Base-by-base conservation (phyloP, 2,797 vertebrate genomes). In the Enteromius viviparus region DNA sequence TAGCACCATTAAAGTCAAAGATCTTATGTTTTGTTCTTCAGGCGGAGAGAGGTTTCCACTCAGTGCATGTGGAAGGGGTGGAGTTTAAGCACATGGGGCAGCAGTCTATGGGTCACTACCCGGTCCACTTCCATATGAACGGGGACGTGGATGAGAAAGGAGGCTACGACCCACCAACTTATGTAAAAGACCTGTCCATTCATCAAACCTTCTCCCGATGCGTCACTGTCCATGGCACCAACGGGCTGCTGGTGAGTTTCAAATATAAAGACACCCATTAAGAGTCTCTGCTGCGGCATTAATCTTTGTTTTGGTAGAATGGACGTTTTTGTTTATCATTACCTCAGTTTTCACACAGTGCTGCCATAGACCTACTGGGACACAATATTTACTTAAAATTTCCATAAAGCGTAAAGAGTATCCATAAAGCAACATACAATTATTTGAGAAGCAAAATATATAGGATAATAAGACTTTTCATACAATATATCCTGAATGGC, bases 41-140 rank as follows among this genome's bases (percentile, higher is more conserved):
- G 98, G 93, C 98, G 81, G 97, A 95, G n/a, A 93, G 92, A 7
- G 94, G 95, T 17, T 99, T 99, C 87, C 94, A 90, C 83, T 95
- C 97, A 0, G 93, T 94, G 8, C 98, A 99, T 72, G 89, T 99
- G 49, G 95, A 97, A 83, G 98, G 97, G 0, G 81, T 97, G 84
- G 97, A 99, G 92, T 88, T 99, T 80, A 94, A 93, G 85, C 93
- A 98, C 84, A 98, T 99, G 98, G 98, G 98, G 3, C 98, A 99
- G 91, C 98, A 99, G 92, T 95, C 95, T 0, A 93, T 99, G 95
- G 98, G 98, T 34, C 98, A 99, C 91, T 99, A 99, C 80, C 97
- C 98, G 0, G 90, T 99, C 51, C 98, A 99, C 87, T 99, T 99
- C 91, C 98, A 99, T 86, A 96, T 98, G 95, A 96, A 95, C 0